A percentile compares a stretch with the other conserved stretches of the same genome.
Evolutionary conservation across 92 coral and sea anemone species (phyloP).

Genomic region (Porites cylindrica): DNA sequence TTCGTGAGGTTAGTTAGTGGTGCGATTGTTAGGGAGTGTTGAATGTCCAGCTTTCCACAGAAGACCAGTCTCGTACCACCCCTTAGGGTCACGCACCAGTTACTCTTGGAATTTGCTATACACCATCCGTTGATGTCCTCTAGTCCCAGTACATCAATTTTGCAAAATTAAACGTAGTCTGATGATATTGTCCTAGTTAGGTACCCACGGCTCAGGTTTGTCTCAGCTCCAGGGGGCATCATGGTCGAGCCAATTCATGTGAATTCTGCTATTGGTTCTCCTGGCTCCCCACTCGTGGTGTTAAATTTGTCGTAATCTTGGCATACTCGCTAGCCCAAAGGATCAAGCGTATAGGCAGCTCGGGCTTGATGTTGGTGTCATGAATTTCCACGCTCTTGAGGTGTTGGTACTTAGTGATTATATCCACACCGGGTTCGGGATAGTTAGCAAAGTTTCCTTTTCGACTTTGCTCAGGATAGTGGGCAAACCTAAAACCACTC

Average conservation of each 20-base stretch:
- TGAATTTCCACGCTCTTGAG: too few relatives aligned
- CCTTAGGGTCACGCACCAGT: too few relatives aligned
- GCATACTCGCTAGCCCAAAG: too few relatives aligned
- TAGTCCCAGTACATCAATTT: conserved; percentile 55
- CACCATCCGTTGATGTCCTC: conserved; percentile 43
- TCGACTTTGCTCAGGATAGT: conserved; percentile 60
- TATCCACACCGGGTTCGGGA: conserved; percentile 65
- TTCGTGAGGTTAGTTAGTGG: not conserved
- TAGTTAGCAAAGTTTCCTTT: conserved; percentile 47
- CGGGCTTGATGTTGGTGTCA: too few relatives aligned
- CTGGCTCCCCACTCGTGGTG: too few relatives aligned
- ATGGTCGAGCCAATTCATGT: too few relatives aligned
- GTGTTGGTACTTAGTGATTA: conserved; percentile 25
- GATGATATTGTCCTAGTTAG: conserved; percentile 24
- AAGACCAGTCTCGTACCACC: conserved; percentile 44
- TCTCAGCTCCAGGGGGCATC: too few relatives aligned
- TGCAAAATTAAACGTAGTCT: conserved; percentile 65
- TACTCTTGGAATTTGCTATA: not conserved
- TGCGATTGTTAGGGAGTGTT: conserved; percentile 43
- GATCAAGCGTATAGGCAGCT: too few relatives aligned
- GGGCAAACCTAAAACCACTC: conserved; percentile 12
- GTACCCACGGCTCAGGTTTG: too few relatives aligned
- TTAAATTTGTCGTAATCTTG: too few relatives aligned
- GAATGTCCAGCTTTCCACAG: conserved; percentile 53
- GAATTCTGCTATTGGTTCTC: too few relatives aligned